Evolutionary conservation across 1,140 invertebrate species (phyloP).

Genomic region (Protaetia brevitarsis): DNA sequence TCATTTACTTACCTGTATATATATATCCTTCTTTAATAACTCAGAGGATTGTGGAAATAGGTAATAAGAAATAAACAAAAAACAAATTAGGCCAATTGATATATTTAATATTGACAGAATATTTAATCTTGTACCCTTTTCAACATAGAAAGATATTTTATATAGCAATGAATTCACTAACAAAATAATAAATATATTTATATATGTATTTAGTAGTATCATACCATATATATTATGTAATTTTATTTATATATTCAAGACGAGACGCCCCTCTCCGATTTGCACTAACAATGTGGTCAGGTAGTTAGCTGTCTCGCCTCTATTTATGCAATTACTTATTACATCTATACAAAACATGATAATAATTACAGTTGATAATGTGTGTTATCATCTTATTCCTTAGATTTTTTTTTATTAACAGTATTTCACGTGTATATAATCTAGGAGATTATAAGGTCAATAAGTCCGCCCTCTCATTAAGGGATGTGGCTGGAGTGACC

Average conservation of each 20-base stretch:
- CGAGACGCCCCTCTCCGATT: background rate
- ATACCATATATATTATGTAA: slow-evolving; percentile 6
- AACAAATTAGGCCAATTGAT: slow-evolving; percentile 50
- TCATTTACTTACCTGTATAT: background rate
- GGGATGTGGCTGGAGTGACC: slow-evolving; percentile 49
- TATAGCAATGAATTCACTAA: slow-evolving; percentile 35
- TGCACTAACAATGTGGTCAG: background rate
- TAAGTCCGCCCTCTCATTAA: slow-evolving; percentile 38
- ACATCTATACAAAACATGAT: slow-evolving; percentile 44
- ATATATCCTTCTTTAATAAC: background rate
- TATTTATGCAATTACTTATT: slow-evolving; percentile 31
- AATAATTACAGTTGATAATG: slow-evolving; percentile 24
- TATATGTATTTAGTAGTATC: background rate
- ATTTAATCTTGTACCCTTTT: slow-evolving; percentile 49
- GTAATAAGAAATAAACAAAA: slow-evolving; percentile 22
- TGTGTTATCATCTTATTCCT: slow-evolving; percentile 13
- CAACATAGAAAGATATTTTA: slow-evolving; percentile 45
- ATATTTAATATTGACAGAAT: slow-evolving; percentile 49
- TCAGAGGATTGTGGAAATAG: background rate
- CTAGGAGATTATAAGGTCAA: background rate
- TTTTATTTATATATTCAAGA: slow-evolving; percentile 8
- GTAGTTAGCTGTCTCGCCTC: slow-evolving; percentile 21
- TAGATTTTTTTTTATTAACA: background rate
- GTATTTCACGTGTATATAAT: slow-evolving; percentile 14
- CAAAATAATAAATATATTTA: slow-evolving; percentile 30